Base-by-base conservation (phyloP, 2,113 vertebrate species). In the Psittacula cyanocephala region DNA sequence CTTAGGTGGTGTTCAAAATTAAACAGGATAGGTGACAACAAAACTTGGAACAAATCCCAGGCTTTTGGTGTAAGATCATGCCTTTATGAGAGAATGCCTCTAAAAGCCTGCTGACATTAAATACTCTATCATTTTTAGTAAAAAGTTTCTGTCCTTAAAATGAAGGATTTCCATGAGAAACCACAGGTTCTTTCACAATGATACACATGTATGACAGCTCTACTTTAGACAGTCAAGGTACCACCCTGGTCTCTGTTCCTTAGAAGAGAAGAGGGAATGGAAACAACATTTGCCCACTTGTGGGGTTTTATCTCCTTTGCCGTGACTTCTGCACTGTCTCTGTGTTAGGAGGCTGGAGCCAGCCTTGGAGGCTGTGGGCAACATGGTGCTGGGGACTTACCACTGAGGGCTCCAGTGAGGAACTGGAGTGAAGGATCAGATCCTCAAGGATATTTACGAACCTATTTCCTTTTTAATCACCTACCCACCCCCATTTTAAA, bases 131-230 rank as follows among this genome's bases (percentile, higher is more conserved):
- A 17, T 10, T 78, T 92, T 41, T 31, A 69, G 53, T 49, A 24
- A 85, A 89, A 89, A 55, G 35, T 5, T 49, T 88, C 70, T 93
- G 33, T 68, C 35, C 35, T 88, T 50, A 59, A 78, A 89, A 57
- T 1, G 2, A 80, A 88, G 86, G 37, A 81, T 94, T 97, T 84
- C 88, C 62, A 39, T 37, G 44, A 83, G 35, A 67, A 92, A 69
- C 82, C 70, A 46, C 80, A 49, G 52, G 49, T 49, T 23, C 28
- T 92, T 94, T 94, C 90, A 72, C 41, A 88, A 39, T 65, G 80
- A 79, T 60, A 31, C 37, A 49, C 8, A 11, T 47, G 7, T 11
- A 18, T 35, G 78, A 71, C 22, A 10, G 8, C 62, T 76, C 10
- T 3, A 3, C 57, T 86, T 70, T 69, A 6, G 35, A 37, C 1